Percentiles rank a stretch among this genome's conserved stretches.
Evolutionary conservation across 2,113 vertebrate genomes (phyloP).

Genomic region (Sylvietta virens): DNA sequence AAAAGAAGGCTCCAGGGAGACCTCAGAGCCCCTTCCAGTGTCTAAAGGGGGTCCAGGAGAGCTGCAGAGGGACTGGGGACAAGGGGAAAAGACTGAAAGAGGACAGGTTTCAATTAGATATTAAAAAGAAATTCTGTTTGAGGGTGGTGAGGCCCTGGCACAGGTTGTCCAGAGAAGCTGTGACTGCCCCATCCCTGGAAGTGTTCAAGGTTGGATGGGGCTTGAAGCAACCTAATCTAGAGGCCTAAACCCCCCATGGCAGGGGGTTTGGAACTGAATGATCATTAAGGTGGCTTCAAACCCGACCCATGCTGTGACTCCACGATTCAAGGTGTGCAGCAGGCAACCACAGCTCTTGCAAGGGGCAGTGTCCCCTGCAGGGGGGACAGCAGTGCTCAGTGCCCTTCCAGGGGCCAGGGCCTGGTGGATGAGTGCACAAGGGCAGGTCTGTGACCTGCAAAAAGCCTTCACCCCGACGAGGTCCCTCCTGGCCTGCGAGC

Average conservation of each 20-base stretch:
- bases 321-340: background rate
- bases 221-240: background rate
- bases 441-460: background rate
- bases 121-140: background rate
- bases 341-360: background rate
- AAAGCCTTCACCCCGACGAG: background rate
- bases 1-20: background rate
- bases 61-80: background rate
- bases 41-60: background rate
- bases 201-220: background rate
- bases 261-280: background rate
- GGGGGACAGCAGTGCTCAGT: background rate
- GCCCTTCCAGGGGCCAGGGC: background rate
- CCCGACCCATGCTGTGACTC: background rate
- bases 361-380: background rate
- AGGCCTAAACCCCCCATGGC: background rate
- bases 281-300: background rate
- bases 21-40: background rate
- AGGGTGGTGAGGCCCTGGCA: background rate
- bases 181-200: background rate
- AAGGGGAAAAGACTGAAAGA: background rate
- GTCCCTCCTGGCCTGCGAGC: accelerated
- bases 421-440: background rate
- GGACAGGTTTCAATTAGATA: background rate
- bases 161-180: background rate